These are phyloP conservation scores for Aurelia coerulea DNA, from an alignment of 30 jellyfish, hydroid and myxozoan species.

Conservation along the genomic window DNA sequence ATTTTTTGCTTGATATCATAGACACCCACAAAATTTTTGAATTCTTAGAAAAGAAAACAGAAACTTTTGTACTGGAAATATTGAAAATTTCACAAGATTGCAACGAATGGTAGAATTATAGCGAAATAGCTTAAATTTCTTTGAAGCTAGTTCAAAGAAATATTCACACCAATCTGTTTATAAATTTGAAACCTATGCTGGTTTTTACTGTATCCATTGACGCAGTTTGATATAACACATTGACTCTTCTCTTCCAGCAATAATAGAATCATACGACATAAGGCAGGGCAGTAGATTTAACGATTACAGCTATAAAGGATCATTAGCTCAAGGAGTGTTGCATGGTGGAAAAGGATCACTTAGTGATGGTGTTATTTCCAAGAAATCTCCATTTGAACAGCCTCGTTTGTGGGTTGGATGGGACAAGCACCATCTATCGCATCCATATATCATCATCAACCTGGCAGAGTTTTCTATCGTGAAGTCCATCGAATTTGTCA, in stretches of 20 bases:
- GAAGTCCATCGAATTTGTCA: conserved; percentile 7
- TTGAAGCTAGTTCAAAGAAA: too few species aligned
- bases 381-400: background rate
- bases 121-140: too few species aligned
- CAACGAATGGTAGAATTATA: too few species aligned
- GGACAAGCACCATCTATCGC: background rate
- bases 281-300: conserved; percentile 13
- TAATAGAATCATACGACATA: conserved; percentile 3
- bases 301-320: background rate
- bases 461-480: background rate
- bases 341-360: conserved; percentile 24
- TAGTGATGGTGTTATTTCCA: background rate
- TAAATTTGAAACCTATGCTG: too few species aligned
- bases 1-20: too few species aligned
- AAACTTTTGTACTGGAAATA: too few species aligned
- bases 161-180: too few species aligned
- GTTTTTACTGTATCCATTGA: too few species aligned
- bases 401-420: conserved; percentile 28
- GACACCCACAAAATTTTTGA: too few species aligned
- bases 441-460: background rate
- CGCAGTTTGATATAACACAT: too few species aligned
- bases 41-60: too few species aligned
- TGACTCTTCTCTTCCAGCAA: background rate
- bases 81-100: too few species aligned
- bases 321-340: background rate